These are phyloP conservation scores for Falco peregrinus DNA, from an alignment of 2,797 vertebrate species.

Conservation along the genomic window DNA sequence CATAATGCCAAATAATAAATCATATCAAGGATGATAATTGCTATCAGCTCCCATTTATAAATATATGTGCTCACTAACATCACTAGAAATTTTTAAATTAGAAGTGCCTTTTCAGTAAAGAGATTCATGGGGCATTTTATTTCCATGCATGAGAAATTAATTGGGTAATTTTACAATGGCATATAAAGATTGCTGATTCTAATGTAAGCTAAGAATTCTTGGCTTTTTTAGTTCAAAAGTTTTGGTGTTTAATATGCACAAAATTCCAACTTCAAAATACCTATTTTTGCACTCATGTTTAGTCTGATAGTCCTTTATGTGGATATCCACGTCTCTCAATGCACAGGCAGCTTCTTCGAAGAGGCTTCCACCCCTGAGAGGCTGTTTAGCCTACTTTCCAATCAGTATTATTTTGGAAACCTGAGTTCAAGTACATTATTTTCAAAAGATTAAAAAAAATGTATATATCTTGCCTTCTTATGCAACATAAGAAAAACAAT, in stretches of 20 bases:
- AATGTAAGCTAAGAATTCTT: not conserved
- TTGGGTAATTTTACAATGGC: not conserved
- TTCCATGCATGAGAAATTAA: conserved; percentile 16
- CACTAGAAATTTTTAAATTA: conserved; percentile 12
- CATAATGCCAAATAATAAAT: conserved; percentile 9
- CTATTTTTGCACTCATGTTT: not conserved
- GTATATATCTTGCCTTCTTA: not conserved
- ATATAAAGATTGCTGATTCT: not conserved
- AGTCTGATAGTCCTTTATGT: not conserved
- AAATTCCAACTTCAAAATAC: not conserved
- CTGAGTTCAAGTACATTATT: not conserved
- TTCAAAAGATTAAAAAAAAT: not conserved
- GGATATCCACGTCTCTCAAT: not conserved
- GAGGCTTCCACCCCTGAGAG: not conserved
- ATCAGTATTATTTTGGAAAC: not conserved
- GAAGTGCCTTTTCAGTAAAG: not conserved
- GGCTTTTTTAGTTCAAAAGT: not conserved
- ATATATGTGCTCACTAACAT: not conserved
- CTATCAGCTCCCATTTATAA: not conserved
- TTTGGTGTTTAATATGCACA: not conserved
- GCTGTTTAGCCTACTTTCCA: not conserved
- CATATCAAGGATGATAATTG: not conserved
- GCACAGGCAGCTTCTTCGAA: not conserved
- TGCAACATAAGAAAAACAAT: not conserved
- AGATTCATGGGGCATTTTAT: not conserved